Evolutionary conservation across 2,797 vertebrate genomes (phyloP).

Genomic region (Chromobotia macracanthus): DNA sequence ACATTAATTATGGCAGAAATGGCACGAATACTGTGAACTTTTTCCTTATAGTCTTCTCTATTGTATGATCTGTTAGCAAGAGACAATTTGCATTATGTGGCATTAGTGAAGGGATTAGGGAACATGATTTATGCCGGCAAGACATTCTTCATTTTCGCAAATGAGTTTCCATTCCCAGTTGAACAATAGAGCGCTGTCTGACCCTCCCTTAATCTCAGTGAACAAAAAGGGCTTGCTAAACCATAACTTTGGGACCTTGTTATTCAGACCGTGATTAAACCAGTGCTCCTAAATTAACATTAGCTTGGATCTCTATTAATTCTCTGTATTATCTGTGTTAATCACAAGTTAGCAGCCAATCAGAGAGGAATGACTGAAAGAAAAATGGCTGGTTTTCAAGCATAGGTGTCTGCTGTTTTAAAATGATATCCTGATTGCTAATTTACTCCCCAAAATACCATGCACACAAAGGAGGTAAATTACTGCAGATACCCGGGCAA

Average conservation of each 20-base stretch:
- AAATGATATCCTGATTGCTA: conserved; percentile 21
- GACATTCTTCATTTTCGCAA: conserved; percentile 83
- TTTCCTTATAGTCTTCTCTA: conserved; percentile 67
- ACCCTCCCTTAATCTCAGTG: conserved; percentile 80
- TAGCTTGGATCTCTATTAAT: conserved; percentile 67
- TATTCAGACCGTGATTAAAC: conserved; percentile 77
- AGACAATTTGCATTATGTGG: conserved; percentile 79
- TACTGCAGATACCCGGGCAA: conserved; percentile 6
- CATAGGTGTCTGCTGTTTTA: conserved; percentile 5
- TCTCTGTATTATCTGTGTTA: conserved; percentile 66
- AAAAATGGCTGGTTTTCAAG: conserved; percentile 10
- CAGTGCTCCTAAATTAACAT: conserved; percentile 78
- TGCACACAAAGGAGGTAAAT: conserved; percentile 6
- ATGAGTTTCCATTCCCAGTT: conserved; percentile 79
- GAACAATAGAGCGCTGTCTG: conserved; percentile 76
- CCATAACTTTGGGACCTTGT: conserved; percentile 76
- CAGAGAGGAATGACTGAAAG: conserved; percentile 59
- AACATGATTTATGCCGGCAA: conserved; percentile 80
- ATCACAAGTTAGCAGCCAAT: conserved; percentile 68
- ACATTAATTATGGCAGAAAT: conserved; percentile 40
- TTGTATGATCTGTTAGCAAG: conserved; percentile 78
- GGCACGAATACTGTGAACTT: conserved; percentile 41
- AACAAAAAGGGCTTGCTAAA: conserved; percentile 78
- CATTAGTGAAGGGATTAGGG: conserved; percentile 80
- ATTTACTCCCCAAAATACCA: background rate